phyloP scores from a whole-genome alignment of 2,113 vertebrate species.

The Lycocorax pyrrhopterus region DNA sequence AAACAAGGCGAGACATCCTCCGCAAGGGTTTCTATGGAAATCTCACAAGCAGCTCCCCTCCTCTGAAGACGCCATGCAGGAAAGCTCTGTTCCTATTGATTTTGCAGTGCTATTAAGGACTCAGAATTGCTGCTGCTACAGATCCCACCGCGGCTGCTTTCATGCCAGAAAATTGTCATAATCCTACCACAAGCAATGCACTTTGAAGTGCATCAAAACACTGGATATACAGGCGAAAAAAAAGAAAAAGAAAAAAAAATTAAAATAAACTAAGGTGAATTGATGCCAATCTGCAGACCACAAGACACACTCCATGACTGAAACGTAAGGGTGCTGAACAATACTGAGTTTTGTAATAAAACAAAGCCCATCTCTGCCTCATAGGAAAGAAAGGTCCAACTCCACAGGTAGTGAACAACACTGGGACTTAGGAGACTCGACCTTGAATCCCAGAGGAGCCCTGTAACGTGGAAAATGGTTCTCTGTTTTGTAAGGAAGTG shows the following conservation, averaged over 20 bases:
- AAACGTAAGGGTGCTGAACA: background rate
- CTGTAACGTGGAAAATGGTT: background rate
- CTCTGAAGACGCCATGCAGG: background rate
- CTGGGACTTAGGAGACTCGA: background rate
- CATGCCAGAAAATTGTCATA: background rate
- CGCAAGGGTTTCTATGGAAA: constrained; percentile 57
- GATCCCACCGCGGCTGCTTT: background rate
- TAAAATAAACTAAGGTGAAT: background rate
- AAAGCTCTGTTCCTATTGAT: constrained; percentile 19
- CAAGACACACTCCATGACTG: background rate
- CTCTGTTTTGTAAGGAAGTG: background rate
- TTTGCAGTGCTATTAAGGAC: background rate
- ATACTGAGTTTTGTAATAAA: background rate
- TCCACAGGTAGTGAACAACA: background rate
- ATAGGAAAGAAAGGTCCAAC: background rate
- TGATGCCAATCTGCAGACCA: background rate
- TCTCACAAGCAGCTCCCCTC: background rate
- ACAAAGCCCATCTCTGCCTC: background rate
- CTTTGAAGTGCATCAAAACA: background rate
- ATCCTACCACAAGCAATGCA: background rate
- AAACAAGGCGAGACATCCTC: background rate
- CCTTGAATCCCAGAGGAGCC: background rate
- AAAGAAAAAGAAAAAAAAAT: no score
- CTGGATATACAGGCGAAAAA: background rate
- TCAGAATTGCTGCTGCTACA: background rate